These are phyloP conservation scores for Lutraria rhynchaena DNA, from an alignment of 1,140 invertebrate species.

Conservation along the genomic window DNA sequence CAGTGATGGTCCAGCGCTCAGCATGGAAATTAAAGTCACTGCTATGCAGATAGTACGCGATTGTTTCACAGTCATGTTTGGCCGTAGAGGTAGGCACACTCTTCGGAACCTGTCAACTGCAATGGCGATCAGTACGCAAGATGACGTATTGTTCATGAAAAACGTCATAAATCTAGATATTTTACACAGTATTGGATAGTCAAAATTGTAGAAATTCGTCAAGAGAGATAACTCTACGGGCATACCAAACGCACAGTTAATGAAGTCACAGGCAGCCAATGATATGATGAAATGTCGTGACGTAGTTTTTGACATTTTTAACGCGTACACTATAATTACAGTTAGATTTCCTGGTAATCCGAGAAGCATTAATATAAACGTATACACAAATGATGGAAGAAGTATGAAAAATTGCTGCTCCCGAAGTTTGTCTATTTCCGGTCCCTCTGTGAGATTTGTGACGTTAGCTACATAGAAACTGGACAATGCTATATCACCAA, in stretches of 20 bases:
- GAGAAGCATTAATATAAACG: constrained; percentile 53
- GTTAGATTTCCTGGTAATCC: constrained; percentile 57
- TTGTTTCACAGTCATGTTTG: constrained; percentile 53
- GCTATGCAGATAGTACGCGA: constrained; percentile 42
- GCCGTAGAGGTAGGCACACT: constrained; percentile 51
- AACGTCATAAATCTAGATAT: constrained; percentile 68
- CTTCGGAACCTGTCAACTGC: constrained; percentile 60
- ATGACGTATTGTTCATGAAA: constrained; percentile 68
- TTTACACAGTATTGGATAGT: constrained; percentile 65
- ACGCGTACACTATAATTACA: constrained; percentile 55
- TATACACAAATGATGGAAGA: constrained; percentile 48
- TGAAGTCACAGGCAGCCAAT: constrained; percentile 66
- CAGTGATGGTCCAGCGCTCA: constrained; percentile 25
- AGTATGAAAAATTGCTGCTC: constrained; percentile 31
- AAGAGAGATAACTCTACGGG: constrained; percentile 69
- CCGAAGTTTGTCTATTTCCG: background rate
- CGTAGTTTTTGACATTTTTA: constrained; percentile 53
- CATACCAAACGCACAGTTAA: constrained; percentile 72
- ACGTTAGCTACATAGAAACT: constrained; percentile 5
- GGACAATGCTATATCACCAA: background rate
- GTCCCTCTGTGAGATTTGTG: constrained; percentile 10
- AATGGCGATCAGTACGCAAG: constrained; percentile 54
- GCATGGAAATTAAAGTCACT: constrained; percentile 1
- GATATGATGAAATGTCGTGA: constrained; percentile 65
- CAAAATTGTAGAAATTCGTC: constrained; percentile 67